These are phyloP conservation scores for Hyles vespertilio DNA, from an alignment of 1,140 invertebrate genomes.

Conservation along the genomic window DNA sequence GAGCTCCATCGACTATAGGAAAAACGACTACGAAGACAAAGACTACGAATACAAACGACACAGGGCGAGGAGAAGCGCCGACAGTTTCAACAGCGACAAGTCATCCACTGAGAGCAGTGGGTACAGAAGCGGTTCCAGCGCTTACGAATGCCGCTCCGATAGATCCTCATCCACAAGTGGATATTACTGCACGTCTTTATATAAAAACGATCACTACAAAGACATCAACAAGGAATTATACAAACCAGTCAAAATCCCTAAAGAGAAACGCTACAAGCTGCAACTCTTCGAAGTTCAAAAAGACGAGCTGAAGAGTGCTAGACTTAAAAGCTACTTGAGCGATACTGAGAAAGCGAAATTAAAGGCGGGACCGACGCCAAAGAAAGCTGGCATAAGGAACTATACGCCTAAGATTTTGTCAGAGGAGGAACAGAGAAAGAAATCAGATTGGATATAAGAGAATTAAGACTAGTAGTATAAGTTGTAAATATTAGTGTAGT, in stretches of 20 bases:
- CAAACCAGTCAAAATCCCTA: slow-evolving; percentile 71
- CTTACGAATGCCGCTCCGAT: slow-evolving; percentile 51
- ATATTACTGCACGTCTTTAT: slow-evolving; percentile 63
- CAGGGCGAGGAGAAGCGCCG: slow-evolving; percentile 50
- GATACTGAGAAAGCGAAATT: slow-evolving; percentile 73
- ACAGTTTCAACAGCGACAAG: slow-evolving; percentile 64
- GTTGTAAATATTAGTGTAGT: slow-evolving; percentile 63
- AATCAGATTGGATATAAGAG: slow-evolving; percentile 65
- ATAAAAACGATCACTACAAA: slow-evolving; percentile 75
- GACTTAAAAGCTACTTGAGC: slow-evolving; percentile 78
- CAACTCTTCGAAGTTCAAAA: slow-evolving; percentile 58
- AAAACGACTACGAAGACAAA: slow-evolving; percentile 44
- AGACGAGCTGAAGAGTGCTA: slow-evolving; percentile 77
- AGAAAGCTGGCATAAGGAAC: slow-evolving; percentile 79
- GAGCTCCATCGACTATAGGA: slow-evolving; percentile 36
- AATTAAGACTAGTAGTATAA: slow-evolving; percentile 54
- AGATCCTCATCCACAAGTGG: slow-evolving; percentile 57
- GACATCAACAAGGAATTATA: slow-evolving; percentile 72
- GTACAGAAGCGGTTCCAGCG: slow-evolving; percentile 64
- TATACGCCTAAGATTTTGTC: slow-evolving; percentile 81
- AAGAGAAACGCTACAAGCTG: slow-evolving; percentile 71
- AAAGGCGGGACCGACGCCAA: slow-evolving; percentile 41
- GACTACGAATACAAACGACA: slow-evolving; percentile 60
- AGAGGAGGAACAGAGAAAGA: slow-evolving; percentile 65
- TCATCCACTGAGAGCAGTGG: slow-evolving; percentile 66